Conservation (phyloP, 2,888 invertebrate species). For the Nomada goodeniana region DNA sequence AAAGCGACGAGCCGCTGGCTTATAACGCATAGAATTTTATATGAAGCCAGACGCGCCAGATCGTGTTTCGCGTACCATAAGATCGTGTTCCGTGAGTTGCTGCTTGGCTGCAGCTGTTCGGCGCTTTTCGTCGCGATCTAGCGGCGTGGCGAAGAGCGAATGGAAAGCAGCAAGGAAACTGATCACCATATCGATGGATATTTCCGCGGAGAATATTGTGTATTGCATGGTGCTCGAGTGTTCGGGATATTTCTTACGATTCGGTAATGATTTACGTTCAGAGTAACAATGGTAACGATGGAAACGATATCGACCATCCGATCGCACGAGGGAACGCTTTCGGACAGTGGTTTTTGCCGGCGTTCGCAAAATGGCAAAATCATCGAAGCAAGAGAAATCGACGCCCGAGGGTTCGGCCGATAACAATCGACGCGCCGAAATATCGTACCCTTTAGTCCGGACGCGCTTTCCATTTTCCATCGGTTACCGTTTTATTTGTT, state of each 20-base stretch:
- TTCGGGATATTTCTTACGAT: neutral
- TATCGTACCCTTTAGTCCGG: conserved; percentile 7
- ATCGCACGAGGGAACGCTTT: neutral
- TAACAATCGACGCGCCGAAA: conserved; percentile 22
- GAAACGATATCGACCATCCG: neutral
- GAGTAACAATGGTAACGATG: neutral
- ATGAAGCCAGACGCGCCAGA: conserved; percentile 33
- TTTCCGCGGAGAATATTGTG: too few species aligned
- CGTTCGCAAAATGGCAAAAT: conserved; percentile 5
- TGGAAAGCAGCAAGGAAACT: neutral
- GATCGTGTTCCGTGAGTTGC: conserved; percentile 8
- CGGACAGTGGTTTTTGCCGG: conserved; percentile 9
- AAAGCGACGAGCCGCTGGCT: conserved; percentile 6
- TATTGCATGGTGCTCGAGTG: neutral
- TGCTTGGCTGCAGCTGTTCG: neutral
- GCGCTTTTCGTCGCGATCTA: conserved; percentile 7
- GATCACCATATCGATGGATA: neutral
- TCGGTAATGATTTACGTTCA: neutral
- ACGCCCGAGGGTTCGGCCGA: neutral
- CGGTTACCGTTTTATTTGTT: neutral
- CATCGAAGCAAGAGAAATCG: neutral
- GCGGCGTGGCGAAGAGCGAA: neutral
- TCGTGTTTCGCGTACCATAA: conserved; percentile 26
- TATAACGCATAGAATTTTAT: conserved; percentile 44
- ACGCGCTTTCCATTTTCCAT: conserved; percentile 22